Evolutionary conservation across 2,797 vertebrate species (phyloP).

Genomic region (Xiphorhynchus erythropygius): DNA sequence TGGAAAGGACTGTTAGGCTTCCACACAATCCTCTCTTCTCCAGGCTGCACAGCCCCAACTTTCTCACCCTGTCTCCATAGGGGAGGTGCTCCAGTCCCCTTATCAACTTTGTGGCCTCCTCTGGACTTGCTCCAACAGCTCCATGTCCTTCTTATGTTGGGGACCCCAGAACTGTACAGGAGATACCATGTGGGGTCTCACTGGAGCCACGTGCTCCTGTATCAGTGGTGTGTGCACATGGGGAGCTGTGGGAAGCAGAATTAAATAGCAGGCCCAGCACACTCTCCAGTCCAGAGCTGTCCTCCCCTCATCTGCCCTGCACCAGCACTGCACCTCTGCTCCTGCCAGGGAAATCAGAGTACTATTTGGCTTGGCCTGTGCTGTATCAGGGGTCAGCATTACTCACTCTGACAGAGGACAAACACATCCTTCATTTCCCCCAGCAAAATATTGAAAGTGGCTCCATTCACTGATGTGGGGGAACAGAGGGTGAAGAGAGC

Average conservation of each 20-base stretch:
- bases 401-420: conserved; percentile 12
- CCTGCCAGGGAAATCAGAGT: conserved; percentile 2
- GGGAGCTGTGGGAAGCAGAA: background rate
- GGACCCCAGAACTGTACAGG: background rate
- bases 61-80: background rate
- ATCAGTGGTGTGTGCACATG: background rate
- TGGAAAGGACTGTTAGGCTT: background rate
- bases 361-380: conserved; percentile 26
- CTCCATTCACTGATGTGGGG: background rate
- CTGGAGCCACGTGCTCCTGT: fast-evolving
- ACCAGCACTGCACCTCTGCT: background rate
- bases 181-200: background rate
- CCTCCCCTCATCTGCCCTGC: background rate
- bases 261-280: background rate
- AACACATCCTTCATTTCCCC: conserved; percentile 4
- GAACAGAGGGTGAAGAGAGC: background rate
- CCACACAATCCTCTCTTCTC: background rate
- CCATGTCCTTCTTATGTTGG: background rate
- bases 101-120: fast-evolving
- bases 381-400: conserved; percentile 14
- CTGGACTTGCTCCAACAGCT: background rate
- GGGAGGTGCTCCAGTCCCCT: background rate
- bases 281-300: background rate
- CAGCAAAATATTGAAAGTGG: background rate
- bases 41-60: background rate